phyloP scores from a whole-genome alignment of 2,113 vertebrate genomes.

The Bubo bubo region DNA sequence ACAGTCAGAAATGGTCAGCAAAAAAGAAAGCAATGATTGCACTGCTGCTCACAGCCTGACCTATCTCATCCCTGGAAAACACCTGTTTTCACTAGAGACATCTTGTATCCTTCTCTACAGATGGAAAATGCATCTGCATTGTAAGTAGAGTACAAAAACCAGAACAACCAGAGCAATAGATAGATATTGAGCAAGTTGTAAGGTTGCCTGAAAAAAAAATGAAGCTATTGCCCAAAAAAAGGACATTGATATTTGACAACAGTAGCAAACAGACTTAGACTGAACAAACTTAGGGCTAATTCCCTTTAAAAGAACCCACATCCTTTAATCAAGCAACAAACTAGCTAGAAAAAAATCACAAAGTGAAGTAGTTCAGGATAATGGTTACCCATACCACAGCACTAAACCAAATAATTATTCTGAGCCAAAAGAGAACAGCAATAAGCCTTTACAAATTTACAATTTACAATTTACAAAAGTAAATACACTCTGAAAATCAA shows the following conservation, averaged over 20 bases:
- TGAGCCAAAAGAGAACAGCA: not conserved
- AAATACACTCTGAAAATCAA: not conserved
- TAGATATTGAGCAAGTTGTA: not conserved
- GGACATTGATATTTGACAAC: not conserved
- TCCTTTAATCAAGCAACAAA: not conserved
- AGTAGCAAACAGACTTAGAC: not conserved
- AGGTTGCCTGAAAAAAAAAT: not conserved
- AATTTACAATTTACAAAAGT: too few species aligned
- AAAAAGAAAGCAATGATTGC: not conserved
- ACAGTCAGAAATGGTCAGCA: not conserved
- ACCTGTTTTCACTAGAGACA: not conserved
- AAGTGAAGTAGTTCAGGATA: not conserved
- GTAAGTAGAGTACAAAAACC: not conserved
- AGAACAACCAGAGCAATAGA: not conserved
- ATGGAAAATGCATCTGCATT: not conserved
- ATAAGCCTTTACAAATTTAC: too few species aligned
- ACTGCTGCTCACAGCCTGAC: not conserved
- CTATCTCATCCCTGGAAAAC: not conserved
- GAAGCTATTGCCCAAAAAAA: not conserved
- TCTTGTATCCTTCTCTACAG: not conserved
- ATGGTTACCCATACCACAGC: not conserved
- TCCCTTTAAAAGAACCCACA: not conserved
- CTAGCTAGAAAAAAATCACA: not conserved
- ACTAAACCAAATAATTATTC: not conserved
- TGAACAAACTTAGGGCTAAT: not conserved